These are phyloP conservation scores for Hormaphis cornu DNA, from an alignment of 1,140 invertebrate species.

Conservation along the genomic window DNA sequence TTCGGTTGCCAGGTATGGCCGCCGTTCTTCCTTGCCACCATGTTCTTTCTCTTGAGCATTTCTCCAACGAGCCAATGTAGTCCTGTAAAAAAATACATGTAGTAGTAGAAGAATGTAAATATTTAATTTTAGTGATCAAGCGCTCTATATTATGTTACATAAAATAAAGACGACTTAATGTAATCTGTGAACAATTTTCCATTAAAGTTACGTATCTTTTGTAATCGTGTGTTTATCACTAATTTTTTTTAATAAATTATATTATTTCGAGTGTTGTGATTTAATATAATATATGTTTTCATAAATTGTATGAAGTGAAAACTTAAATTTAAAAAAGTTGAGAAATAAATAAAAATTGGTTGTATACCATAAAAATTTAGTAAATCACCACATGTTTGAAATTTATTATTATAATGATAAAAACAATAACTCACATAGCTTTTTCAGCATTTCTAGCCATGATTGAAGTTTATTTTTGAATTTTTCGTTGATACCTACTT, in stretches of 20 bases:
- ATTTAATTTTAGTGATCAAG: background rate
- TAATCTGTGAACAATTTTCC: no score
- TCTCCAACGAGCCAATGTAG: slow-evolving; percentile 87
- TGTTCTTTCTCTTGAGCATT: slow-evolving; percentile 77
- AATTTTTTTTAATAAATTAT: background rate
- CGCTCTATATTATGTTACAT: no score
- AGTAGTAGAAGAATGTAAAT: slow-evolving; percentile 27
- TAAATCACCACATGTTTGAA: no score
- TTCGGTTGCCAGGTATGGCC: slow-evolving; percentile 88
- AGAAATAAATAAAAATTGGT: no score
- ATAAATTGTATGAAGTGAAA: no score
- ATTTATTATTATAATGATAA: background rate
- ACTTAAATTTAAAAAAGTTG: no score
- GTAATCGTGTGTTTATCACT: no score
- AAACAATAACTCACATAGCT: slow-evolving; percentile 60
- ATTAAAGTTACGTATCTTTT: no score
- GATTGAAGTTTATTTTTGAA: background rate
- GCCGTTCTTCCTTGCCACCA: slow-evolving; percentile 61
- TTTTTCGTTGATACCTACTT: no score
- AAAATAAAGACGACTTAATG: no score
- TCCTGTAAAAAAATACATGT: slow-evolving; percentile 54
- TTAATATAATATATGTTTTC: background rate
- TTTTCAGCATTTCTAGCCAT: slow-evolving; percentile 72
- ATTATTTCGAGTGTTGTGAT: background rate
- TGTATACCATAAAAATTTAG: no score